A percentile compares a stretch with the other conserved stretches of the same genome.
These are phyloP conservation scores for Nephrocerus scutellatus DNA, from an alignment of 2,888 invertebrate genomes.

Conservation along the genomic window DNA sequence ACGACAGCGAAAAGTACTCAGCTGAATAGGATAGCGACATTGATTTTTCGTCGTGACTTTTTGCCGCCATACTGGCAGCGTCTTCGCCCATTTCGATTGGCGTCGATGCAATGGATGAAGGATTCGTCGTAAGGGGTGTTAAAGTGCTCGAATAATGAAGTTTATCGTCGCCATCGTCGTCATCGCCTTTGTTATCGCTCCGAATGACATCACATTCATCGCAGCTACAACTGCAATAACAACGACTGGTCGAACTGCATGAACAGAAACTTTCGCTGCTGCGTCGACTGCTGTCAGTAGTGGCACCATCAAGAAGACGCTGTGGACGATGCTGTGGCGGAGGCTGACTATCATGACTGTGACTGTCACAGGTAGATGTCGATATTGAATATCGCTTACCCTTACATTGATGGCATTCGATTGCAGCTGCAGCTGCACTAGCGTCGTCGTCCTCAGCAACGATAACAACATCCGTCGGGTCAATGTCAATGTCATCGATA, in stretches of 20 bases:
- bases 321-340: no score
- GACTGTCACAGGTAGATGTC: background rate
- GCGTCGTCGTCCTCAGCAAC: conserved; percentile 22
- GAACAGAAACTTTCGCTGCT: conserved; percentile 41
- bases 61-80: conserved; percentile 24
- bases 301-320: conserved; percentile 1
- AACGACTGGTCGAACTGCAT: conserved; percentile 39
- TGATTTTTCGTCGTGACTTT: conserved; percentile 34
- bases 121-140: conserved; percentile 34
- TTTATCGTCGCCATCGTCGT: conserved; percentile 17
- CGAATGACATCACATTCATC: conserved; percentile 26
- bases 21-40: conserved; percentile 42
- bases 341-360: conserved; percentile 12
- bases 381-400: background rate
- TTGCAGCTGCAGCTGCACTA: conserved; percentile 14
- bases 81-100: conserved; percentile 13
- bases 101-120: conserved; percentile 25
- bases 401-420: conserved; percentile 5
- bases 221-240: conserved; percentile 34
- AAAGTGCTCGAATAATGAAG: conserved; percentile 35
- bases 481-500: conserved; percentile 29
- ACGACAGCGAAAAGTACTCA: conserved; percentile 42
- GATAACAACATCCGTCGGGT: conserved; percentile 30
- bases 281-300: conserved; percentile 24
- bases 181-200: conserved; percentile 23